Percentiles rank a stretch among this genome's conserved stretches.
Conservation (phyloP, 2,113 vertebrate genomes). For the Nycticorax nycticorax region DNA sequence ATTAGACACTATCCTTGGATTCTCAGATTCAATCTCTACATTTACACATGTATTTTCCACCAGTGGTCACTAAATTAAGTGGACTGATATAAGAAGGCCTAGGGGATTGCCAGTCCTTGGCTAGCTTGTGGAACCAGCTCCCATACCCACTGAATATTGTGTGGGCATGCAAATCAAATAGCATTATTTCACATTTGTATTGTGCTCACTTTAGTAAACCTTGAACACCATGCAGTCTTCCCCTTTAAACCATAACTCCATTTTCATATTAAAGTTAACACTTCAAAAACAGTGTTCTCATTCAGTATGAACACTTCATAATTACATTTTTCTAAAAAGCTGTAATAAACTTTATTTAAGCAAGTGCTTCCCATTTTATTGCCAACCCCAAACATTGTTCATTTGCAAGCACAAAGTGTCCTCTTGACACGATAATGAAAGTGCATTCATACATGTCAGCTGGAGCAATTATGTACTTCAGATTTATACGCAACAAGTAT, state of each 20-base stretch:
- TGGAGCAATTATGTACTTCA: slow-evolving; percentile 79
- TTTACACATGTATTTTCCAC: neutral
- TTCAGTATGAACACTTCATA: slow-evolving; percentile 71
- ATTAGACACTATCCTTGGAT: neutral
- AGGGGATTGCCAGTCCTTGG: neutral
- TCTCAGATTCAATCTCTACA: neutral
- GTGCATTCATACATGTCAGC: slow-evolving; percentile 81
- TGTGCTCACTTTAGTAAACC: neutral
- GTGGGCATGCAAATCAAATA: neutral
- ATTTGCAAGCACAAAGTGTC: slow-evolving; percentile 78
- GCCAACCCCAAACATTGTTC: slow-evolving; percentile 71
- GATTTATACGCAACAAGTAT: slow-evolving; percentile 70
- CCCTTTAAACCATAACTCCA: slow-evolving; percentile 47
- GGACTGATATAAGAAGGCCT: neutral
- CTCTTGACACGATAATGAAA: slow-evolving; percentile 83
- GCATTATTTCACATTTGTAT: neutral
- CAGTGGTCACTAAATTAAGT: neutral
- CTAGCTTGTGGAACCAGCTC: neutral
- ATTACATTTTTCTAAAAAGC: slow-evolving; percentile 75
- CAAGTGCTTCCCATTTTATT: slow-evolving; percentile 76
- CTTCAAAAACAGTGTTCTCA: slow-evolving; percentile 66
- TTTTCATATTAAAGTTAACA: slow-evolving; percentile 61
- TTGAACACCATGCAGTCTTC: neutral
- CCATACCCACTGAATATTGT: neutral
- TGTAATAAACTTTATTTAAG: slow-evolving; percentile 79